Evolutionary conservation across 2,888 invertebrate species (phyloP).

Genomic region (Busseola fusca): DNA sequence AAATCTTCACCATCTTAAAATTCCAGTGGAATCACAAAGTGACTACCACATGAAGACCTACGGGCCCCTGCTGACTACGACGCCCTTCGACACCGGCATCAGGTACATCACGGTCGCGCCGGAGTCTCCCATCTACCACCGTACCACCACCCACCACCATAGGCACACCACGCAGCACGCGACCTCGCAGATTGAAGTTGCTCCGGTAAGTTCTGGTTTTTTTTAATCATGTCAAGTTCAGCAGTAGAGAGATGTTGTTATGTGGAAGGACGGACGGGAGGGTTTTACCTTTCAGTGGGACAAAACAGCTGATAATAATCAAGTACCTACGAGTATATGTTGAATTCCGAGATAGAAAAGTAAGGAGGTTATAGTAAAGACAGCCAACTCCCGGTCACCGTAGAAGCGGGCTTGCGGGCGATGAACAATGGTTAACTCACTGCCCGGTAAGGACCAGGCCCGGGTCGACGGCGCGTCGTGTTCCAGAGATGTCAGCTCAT

Average conservation of each 20-base stretch:
- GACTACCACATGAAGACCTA: conserved; percentile 93
- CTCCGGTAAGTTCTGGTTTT: conserved; percentile 60
- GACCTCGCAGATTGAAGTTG: conserved; percentile 63
- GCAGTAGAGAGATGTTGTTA: background rate
- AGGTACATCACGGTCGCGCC: conserved; percentile 84
- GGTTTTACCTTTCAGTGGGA: background rate
- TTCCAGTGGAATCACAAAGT: conserved; percentile 95
- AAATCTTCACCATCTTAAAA: background rate
- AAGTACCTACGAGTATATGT: background rate
- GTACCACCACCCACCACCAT: conserved; percentile 84
- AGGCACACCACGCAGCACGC: conserved; percentile 76
- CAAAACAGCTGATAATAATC: background rate
- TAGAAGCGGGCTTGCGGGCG: too few species aligned
- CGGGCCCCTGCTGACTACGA: conserved; percentile 80
- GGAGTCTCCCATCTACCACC: conserved; percentile 79
- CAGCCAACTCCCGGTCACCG: too few species aligned
- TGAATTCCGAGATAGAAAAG: too few species aligned
- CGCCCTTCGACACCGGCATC: conserved; percentile 83
- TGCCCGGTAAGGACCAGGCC: too few species aligned
- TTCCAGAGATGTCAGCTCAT: too few species aligned
- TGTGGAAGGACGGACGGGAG: background rate
- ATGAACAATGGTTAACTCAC: too few species aligned
- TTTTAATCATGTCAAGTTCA: background rate
- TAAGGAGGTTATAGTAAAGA: too few species aligned
- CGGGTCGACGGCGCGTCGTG: too few species aligned